phyloP scores from a whole-genome alignment of 2,113 vertebrate species.

The Hippocampus guttulatus region DNA sequence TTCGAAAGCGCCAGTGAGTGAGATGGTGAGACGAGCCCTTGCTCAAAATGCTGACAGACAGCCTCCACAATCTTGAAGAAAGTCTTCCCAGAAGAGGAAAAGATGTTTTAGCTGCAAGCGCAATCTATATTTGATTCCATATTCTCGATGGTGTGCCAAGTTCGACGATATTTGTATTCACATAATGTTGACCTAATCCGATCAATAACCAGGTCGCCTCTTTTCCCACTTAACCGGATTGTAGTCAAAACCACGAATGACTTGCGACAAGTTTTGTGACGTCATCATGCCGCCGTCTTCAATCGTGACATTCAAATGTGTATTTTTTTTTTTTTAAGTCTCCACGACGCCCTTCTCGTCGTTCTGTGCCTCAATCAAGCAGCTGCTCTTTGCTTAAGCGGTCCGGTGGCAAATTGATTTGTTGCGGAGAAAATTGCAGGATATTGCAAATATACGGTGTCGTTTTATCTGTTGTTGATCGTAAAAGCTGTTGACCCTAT shows the following conservation, averaged over 20 bases:
- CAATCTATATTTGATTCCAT: neutral
- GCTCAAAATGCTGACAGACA: neutral
- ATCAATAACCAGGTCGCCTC: neutral
- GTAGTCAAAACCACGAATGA: too few species aligned
- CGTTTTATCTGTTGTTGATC: constrained; percentile 44
- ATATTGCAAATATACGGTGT: constrained; percentile 49
- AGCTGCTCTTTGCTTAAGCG: constrained; percentile 50
- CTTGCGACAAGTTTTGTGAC: too few species aligned
- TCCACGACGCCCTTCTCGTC: constrained; percentile 37
- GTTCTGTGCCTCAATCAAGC: constrained; percentile 46
- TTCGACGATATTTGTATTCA: neutral
- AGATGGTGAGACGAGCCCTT: neutral
- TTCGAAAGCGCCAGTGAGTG: too few species aligned
- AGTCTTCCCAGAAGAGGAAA: neutral
- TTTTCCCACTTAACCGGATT: too few species aligned
- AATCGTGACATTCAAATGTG: constrained; percentile 19
- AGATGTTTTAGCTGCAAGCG: neutral
- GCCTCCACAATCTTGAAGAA: neutral
- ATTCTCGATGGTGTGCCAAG: neutral
- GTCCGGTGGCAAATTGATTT: constrained; percentile 13
- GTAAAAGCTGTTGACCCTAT: constrained; percentile 40
- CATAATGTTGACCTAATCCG: neutral
- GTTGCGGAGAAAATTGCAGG: constrained; percentile 43
- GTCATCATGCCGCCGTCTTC: too few species aligned
- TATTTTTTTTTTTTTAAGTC: constrained; percentile 11